Evolutionary conservation across 2,888 invertebrate genomes (phyloP).

Genomic region (Arge pagana): DNA sequence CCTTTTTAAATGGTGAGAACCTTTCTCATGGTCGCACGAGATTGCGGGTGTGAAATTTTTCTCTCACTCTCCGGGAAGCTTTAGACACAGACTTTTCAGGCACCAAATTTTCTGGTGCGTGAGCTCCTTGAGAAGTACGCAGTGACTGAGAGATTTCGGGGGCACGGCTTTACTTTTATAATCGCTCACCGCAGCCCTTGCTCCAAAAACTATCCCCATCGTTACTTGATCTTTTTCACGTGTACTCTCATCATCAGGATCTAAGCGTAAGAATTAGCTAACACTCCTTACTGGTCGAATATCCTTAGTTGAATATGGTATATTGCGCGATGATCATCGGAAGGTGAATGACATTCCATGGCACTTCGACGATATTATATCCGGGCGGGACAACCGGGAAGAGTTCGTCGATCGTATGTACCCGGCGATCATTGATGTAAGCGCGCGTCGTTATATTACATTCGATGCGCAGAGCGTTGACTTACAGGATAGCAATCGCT

Average conservation of each 20-base stretch:
- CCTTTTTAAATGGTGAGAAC: constrained; percentile 11
- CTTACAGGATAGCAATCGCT: constrained; percentile 42
- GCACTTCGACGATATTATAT: constrained; percentile 45
- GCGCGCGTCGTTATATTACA: constrained; percentile 42
- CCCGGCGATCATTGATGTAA: constrained; percentile 37
- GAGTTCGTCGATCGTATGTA: constrained; percentile 50
- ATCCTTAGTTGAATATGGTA: constrained; percentile 40
- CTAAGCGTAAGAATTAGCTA: constrained; percentile 46
- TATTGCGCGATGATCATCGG: constrained; percentile 40
- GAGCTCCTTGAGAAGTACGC: constrained; percentile 6
- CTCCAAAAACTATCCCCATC: constrained; percentile 14
- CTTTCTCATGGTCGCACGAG: constrained; percentile 3
- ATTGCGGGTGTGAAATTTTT: constrained; percentile 6
- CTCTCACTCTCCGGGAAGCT: constrained; percentile 2
- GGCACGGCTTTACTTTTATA: constrained; percentile 9
- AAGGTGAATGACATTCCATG: constrained; percentile 46
- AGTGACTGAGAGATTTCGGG: constrained; percentile 9
- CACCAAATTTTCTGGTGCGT: constrained; percentile 21
- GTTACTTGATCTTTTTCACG: constrained; percentile 30
- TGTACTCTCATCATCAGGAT: constrained; percentile 41
- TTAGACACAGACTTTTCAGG: constrained; percentile 16
- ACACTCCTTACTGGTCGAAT: constrained; percentile 42
- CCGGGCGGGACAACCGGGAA: constrained; percentile 43
- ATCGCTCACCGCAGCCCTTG: constrained; percentile 1
- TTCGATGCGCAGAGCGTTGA: constrained; percentile 40